Percentiles rank a stretch among this genome's conserved stretches.
phyloP scores from a whole-genome alignment of 2,113 vertebrate species.

The Silurus meridionalis region DNA sequence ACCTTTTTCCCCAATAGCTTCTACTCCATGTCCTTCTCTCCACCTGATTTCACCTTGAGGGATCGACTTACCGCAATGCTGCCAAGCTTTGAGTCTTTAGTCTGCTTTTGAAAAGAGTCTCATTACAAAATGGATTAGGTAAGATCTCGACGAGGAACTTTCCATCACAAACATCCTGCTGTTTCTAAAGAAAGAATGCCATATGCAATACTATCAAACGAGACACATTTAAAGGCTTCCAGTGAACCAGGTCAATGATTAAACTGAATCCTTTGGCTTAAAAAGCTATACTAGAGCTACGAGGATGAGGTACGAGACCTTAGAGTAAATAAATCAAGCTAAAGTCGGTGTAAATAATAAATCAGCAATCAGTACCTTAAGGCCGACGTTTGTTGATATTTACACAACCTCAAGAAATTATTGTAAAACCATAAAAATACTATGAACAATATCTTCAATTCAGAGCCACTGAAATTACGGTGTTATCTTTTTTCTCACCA shows the following conservation, averaged over 20 bases:
- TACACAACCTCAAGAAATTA: not conserved
- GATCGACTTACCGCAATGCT: slow-evolving; percentile 27
- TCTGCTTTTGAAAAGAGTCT: slow-evolving; percentile 14
- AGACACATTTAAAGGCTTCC: not conserved
- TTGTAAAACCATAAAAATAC: not conserved
- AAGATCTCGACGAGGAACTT: not conserved
- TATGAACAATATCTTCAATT: not conserved
- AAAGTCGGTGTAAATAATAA: not conserved
- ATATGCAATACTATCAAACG: not conserved
- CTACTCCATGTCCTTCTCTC: not conserved
- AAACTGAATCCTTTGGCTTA: not conserved
- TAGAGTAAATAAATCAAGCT: not conserved
- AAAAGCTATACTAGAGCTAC: not conserved
- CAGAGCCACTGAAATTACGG: not conserved
- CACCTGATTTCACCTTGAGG: not conserved
- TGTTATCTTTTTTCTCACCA: not conserved
- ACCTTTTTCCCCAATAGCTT: not conserved
- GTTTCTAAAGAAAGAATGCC: not conserved
- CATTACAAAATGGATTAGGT: slow-evolving; percentile 11
- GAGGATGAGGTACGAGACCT: not conserved
- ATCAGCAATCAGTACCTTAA: not conserved
- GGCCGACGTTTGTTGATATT: no score
- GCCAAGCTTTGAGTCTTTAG: slow-evolving; percentile 19
- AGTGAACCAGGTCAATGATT: not conserved
- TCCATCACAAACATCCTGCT: not conserved